Evolutionary conservation across 2,113 vertebrate species (phyloP), one percentile per base, ranked within the genome.

Genomic region (Sinocyclocheilus rhinocerous): DNA sequence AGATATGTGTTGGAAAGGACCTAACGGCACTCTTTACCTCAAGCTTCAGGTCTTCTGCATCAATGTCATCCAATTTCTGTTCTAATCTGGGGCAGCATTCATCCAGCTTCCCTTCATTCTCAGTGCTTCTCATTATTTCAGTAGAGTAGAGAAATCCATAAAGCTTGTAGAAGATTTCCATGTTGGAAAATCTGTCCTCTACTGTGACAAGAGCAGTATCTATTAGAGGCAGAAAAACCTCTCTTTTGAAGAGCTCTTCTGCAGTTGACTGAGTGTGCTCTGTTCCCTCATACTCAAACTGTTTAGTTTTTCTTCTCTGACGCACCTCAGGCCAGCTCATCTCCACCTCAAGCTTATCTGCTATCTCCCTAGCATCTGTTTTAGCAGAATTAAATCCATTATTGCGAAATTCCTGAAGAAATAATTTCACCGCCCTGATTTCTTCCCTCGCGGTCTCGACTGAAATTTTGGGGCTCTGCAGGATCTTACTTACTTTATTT

Each of bases 61-160:
- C 87, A 88, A 80, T 75, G 70, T 88, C 83, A 85, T 86, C 20
- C 39, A 80, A 36, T 67, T 22, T 86, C 42, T 75, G 4, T 42
- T 86, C 84, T 6, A 86, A 18, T 22, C 82, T 87, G 8, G 70
- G 79, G 72, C 77, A 85, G n/a, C 79, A 72, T 42, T 73, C 63
- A 81, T 87, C 70, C 59, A 84, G 75, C 29, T 78, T 79, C 11
- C 63, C 67, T 78, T 29, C 10, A 67, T 87, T 15, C 26, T 55
- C 16, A 24, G 24, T 70, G 63, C 13, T 29, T 84, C 36, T 76
- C 80, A 86, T 88, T n/a, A n/a, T n/a, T n/a, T n/a, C n/a, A n/a
- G n/a, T n/a, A n/a, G n/a, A n/a, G n/a, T n/a, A n/a, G n/a, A n/a
- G n/a, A n/a, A n/a, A n/a, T n/a, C n/a, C 85, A 87, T n/a, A n/a